phyloP scores from a whole-genome alignment of 1,140 invertebrate species.

The Musca domestica region DNA sequence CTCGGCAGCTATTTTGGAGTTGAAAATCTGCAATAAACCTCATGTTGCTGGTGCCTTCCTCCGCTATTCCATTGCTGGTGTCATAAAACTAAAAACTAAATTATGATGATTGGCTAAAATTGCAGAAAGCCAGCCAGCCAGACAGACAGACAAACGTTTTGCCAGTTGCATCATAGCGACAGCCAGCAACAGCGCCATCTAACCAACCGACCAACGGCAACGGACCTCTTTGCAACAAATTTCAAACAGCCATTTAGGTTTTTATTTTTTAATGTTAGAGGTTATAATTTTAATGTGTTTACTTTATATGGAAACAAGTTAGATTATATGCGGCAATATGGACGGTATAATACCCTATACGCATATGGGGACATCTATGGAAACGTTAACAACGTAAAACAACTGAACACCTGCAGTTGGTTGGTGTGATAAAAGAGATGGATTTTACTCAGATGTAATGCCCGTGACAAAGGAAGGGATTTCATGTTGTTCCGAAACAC shows the following conservation, averaged over 20 bases:
- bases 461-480: too few relatives aligned
- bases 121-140: not conserved
- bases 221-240: not conserved
- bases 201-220: slow-evolving; percentile 6
- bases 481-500: too few relatives aligned
- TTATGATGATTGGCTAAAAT: slow-evolving; percentile 22
- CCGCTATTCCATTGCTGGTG: not conserved
- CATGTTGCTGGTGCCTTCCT: not conserved
- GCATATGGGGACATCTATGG: too few relatives aligned
- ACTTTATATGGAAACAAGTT: not conserved
- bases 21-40: not conserved
- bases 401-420: too few relatives aligned
- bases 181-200: not conserved
- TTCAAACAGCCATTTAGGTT: not conserved
- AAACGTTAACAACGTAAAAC: too few relatives aligned
- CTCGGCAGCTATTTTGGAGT: not conserved
- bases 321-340: too few relatives aligned
- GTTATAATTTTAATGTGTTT: slow-evolving; percentile 17
- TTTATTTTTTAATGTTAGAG: slow-evolving; percentile 2
- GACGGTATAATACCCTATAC: too few relatives aligned
- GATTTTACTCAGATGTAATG: too few relatives aligned
- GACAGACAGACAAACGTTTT: not conserved
- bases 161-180: not conserved
- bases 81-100: slow-evolving; percentile 15
- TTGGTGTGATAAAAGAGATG: too few relatives aligned